A percentile compares a stretch with the other conserved stretches of the same genome.
phyloP scores from a whole-genome alignment of 1,140 invertebrate genomes.

The Diuraphis noxia region DNA sequence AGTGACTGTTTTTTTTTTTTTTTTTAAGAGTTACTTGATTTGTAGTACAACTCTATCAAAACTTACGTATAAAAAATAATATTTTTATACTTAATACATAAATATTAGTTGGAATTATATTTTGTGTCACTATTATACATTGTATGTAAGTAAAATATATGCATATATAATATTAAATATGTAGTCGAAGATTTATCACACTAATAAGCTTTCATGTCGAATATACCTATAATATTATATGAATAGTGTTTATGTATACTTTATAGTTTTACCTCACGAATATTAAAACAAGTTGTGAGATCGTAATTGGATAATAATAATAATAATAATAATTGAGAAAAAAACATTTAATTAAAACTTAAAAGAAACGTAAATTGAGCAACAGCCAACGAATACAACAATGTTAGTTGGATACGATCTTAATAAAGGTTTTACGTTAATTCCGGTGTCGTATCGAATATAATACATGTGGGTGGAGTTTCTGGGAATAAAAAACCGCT shows the following conservation, averaged over 20 bases:
- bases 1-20: not conserved
- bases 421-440: constrained; percentile 22
- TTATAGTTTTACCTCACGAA: not conserved
- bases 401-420: constrained; percentile 39
- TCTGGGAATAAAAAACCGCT: constrained; percentile 17
- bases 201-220: not conserved
- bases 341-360: constrained; percentile 53
- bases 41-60: not conserved
- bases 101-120: not conserved
- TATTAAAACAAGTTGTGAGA: constrained; percentile 43
- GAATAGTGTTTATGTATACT: not conserved
- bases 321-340: not conserved
- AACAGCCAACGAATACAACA: not conserved
- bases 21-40: not conserved
- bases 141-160: not conserved
- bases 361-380: constrained; percentile 36
- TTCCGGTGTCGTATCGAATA: constrained; percentile 46
- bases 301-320: constrained; percentile 47
- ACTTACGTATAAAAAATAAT: too few species aligned
- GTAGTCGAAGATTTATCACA: not conserved
- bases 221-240: not conserved
- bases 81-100: not conserved
- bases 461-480: constrained; percentile 44
- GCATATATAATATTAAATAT: not conserved
- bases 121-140: not conserved